Evolutionary conservation across 2,113 vertebrate species (phyloP).

Genomic region (Osmerus eperlanus): DNA sequence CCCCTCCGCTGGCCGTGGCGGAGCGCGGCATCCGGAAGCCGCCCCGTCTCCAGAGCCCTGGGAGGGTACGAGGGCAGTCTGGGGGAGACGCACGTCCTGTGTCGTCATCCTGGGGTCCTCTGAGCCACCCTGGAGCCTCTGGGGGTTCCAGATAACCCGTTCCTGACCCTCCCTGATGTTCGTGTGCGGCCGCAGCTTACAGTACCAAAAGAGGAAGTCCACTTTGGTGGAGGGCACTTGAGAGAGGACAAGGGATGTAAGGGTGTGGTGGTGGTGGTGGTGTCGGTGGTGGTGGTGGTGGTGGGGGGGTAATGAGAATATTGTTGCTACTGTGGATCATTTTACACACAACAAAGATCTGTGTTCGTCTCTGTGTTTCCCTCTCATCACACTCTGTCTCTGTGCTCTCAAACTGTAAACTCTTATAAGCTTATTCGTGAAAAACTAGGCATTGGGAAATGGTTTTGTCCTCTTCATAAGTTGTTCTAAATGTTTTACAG

Average conservation of each 20-base stretch:
- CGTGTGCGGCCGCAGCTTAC: background rate
- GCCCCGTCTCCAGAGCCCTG: background rate
- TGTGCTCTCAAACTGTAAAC: no score
- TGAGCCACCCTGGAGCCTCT: slow-evolving; percentile 5
- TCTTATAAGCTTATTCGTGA: no score
- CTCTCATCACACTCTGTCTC: no score
- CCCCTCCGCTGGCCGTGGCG: background rate
- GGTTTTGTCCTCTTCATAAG: background rate
- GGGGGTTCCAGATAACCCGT: slow-evolving; percentile 30
- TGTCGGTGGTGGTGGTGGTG: background rate
- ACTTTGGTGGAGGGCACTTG: slow-evolving; percentile 7
- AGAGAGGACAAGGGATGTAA: background rate
- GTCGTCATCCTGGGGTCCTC: slow-evolving; percentile 10
- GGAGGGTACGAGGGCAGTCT: background rate
- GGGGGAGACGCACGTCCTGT: slow-evolving; percentile 9
- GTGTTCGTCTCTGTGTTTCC: no score
- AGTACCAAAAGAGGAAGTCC: slow-evolving; percentile 14
- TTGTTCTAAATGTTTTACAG: background rate
- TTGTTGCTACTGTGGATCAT: no score
- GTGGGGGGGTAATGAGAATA: no score
- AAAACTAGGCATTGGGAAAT: no score
- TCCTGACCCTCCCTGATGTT: slow-evolving; percentile 33
- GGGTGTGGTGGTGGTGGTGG: background rate
- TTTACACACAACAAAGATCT: no score
- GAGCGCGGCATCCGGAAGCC: background rate